These are phyloP conservation scores for Malacosoma neustria DNA, from an alignment of 2,888 invertebrate species.

Conservation along the genomic window DNA sequence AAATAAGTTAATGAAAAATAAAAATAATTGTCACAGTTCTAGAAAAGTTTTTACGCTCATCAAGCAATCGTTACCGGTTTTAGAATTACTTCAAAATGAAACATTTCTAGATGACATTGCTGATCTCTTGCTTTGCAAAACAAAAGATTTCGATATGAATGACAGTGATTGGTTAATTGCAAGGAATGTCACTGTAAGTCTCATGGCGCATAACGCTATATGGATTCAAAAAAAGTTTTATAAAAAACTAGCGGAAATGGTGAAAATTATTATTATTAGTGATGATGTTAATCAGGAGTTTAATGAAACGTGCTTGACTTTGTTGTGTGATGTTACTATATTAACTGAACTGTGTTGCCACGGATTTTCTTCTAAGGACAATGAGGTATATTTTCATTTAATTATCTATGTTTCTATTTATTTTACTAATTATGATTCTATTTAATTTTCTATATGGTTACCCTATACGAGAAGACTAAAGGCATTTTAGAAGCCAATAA, in stretches of 20 bases:
- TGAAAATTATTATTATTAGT: conserved; percentile 71
- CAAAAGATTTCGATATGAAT: conserved; percentile 39
- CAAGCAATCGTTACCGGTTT: conserved; percentile 67
- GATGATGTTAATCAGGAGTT: conserved; percentile 45
- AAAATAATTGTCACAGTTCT: conserved; percentile 29
- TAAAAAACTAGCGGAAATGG: conserved; percentile 63
- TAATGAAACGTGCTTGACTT: conserved; percentile 63
- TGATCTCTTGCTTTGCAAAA: conserved; percentile 42
- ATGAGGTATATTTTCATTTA: conserved; percentile 34
- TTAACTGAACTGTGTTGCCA: conserved; percentile 79
- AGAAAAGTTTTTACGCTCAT: conserved; percentile 56
- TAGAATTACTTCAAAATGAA: conserved; percentile 76
- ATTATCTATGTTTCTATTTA: conserved; percentile 1
- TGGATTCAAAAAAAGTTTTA: conserved; percentile 74
- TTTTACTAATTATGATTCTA: no score
- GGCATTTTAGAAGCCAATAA: no score
- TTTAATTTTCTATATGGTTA: no score
- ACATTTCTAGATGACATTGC: conserved; percentile 60
- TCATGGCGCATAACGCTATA: conserved; percentile 73
- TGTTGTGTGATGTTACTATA: conserved; percentile 73
- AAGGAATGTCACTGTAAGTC: conserved; percentile 56
- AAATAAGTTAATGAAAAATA: conserved; percentile 46
- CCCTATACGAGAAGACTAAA: no score
- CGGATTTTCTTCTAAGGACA: conserved; percentile 62
- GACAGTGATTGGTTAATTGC: conserved; percentile 45